Percentiles rank a stretch among this genome's conserved stretches.
phyloP scores from a whole-genome alignment of 2,888 invertebrate genomes.

The Lapara coniferarum region DNA sequence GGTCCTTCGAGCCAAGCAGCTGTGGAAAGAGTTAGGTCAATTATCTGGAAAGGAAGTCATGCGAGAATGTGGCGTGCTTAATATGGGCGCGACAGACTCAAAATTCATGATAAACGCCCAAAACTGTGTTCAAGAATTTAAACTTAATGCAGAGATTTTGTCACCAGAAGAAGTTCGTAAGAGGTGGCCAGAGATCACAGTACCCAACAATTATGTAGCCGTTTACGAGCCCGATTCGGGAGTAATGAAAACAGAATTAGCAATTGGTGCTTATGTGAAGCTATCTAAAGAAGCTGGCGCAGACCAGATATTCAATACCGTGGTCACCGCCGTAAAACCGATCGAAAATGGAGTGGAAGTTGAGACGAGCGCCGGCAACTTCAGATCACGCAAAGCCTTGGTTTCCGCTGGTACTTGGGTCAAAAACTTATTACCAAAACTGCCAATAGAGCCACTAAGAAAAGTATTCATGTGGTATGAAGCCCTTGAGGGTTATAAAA shows the following conservation, averaged over 20 bases:
- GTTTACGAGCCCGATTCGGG: conserved; percentile 27
- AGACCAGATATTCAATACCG: conserved; percentile 24
- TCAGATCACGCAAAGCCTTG: conserved; percentile 17
- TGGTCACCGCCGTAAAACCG: conserved; percentile 19
- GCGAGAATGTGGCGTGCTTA: conserved; percentile 25
- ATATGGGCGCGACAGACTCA: conserved; percentile 19
- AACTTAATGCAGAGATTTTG: conserved; percentile 24
- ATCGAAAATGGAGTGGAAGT: conserved; percentile 25
- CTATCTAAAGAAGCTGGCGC: conserved; percentile 26
- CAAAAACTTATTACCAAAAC: conserved; percentile 21
- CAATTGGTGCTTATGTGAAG: conserved; percentile 17
- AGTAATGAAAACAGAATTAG: conserved; percentile 23
- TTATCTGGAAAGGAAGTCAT: not conserved
- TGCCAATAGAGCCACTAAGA: conserved; percentile 25
- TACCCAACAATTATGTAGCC: conserved; percentile 15
- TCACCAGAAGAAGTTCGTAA: conserved; percentile 20
- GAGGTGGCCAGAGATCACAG: conserved; percentile 16
- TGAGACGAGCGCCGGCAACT: conserved; percentile 21
- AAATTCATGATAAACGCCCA: conserved; percentile 25
- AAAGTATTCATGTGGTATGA: conserved; percentile 25
- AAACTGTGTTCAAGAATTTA: conserved; percentile 7
- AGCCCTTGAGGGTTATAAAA: conserved; percentile 6
- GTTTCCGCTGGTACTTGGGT: conserved; percentile 28
- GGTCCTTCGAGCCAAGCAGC: conserved; percentile 23
- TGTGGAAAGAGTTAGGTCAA: conserved; percentile 25